Evolutionary conservation across 2,113 vertebrate species (phyloP), one percentile per base, ranked within the genome.

Genomic region (Pollachius pollachius): DNA sequence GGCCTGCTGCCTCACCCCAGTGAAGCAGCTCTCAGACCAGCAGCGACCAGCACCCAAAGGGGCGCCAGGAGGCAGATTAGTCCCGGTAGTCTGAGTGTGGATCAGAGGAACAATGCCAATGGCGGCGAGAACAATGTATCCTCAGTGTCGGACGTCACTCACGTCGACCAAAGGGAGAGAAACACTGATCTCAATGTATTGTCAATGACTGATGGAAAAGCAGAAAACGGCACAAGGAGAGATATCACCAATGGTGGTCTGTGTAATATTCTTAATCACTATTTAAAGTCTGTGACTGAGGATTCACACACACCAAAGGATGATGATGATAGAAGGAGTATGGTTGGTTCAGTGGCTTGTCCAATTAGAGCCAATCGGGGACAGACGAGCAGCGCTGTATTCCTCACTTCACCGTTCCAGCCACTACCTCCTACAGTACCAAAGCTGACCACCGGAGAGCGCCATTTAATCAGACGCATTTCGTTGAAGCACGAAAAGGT

Each of bases 381-480:
- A 9, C n/a, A 70, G 52, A 62, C 65, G 11, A 69, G 57, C 15
- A 23, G 21, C 2, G 62, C 75, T 16, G 54, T 16, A 62, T 52
- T 68, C 19, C 61, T 70, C 15, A 68, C 48, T 41, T 57, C 0
- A 13, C 59, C 80, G 30, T 16, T 74, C 25, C 77, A 71, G 1
- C 66, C 71, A 23, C 63, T 69, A 1, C 73, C 76, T 75, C 74
- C 76, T 48, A 15, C 70, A 0, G 27, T 34, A 34, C 62, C 25
- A 4, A 72, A 19, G 64, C 30, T 79, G 7, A 62, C 27, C 41
- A 75, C 63, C 0, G 77, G 34, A 79, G 37, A 19, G 65, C 19
- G 2, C n/a, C 41, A 27, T 58, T 21, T 17, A 37, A 54, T 52
- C 23, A 25, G 52, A 70, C 34, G 52, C 1, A 21, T 54, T 59